Base-by-base conservation (phyloP, 1,140 invertebrate species). In the Dolichoris vasculosae region DNA sequence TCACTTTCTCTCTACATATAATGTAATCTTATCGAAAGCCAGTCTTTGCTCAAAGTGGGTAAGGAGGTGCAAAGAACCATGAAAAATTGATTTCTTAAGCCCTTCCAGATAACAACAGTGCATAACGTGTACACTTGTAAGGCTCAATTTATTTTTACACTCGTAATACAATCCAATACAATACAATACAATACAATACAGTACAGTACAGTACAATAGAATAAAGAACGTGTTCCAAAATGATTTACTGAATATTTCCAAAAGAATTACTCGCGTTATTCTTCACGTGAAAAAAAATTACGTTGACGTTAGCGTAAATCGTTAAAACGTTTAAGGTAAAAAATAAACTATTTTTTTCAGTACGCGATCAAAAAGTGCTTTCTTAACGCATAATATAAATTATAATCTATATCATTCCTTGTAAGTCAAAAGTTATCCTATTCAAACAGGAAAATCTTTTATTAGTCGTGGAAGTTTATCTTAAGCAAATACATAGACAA, bases 391-490 rank as follows among this genome's bases (percentile, higher is more conserved):
- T 1, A 69, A 69, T 20, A 69, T 1, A 69, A 69, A 35, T 15
- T 38, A 38, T 23, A 38, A 69, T 38, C 30, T 69, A 38, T 40
- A 69, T 38, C 13, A 13, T 6, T 20, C 32, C 15, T 7, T 38
- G 8, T 35, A 32, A 38, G 17, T 69, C 32, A 69, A 6, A 69
- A 69, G 38, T 64, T 2, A 23, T 35, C 32, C 67, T 32, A 6
- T 35, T 38, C 11, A 69, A 69, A 1, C 67, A 17, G 67, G 30
- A 17, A 20, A 43, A 73, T 43, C 40, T 73, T 73, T 6, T 43
- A 73, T 73, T 73, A 73, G 40, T 23, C 20, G 69, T n/a, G 38
- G 69, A n/a, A 73, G 23, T 73, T 73, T 73, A 73, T 73, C 69
- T 73, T 26, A 23, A 17, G 7, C 40, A 73, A 73, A 73, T 73